Percentiles rank a stretch among this genome's conserved stretches.
Evolutionary conservation across 2,113 vertebrate genomes (phyloP).

Genomic region (Picathartes gymnocephalus): DNA sequence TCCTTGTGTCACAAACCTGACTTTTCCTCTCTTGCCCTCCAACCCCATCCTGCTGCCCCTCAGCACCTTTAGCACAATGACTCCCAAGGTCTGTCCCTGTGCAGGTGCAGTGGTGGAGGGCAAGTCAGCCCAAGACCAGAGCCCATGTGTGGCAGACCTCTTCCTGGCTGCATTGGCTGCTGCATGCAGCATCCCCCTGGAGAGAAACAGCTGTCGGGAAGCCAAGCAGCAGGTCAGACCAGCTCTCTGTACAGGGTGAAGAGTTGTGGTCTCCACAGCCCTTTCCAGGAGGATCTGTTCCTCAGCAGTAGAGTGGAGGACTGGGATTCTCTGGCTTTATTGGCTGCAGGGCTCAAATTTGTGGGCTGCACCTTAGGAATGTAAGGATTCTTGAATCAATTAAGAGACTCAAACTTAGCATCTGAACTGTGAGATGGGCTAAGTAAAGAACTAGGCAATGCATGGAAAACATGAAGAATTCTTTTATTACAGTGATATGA

Average conservation of each 20-base stretch:
- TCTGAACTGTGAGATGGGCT: neutral
- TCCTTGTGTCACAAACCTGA: neutral
- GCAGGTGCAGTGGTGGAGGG: constrained; percentile 34
- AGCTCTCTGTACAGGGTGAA: neutral
- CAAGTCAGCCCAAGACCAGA: constrained; percentile 14
- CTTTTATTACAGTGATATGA: neutral
- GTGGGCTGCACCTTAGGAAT: neutral
- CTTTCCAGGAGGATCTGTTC: neutral
- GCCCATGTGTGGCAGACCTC: constrained; percentile 1
- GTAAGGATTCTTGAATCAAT: neutral
- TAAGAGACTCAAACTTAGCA: neutral
- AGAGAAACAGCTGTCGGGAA: constrained; percentile 47
- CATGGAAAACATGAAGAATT: neutral
- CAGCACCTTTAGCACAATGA: neutral
- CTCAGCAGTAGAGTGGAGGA: neutral
- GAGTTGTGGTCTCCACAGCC: neutral
- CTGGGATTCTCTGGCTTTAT: neutral
- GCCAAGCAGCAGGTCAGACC: constrained; percentile 73
- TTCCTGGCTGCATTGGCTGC: constrained; percentile 62
- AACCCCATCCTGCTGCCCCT: neutral
- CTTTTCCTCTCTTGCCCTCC: neutral
- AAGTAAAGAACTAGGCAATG: neutral
- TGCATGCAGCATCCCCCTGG: constrained; percentile 60
- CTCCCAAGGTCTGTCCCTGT: neutral
- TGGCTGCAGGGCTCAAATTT: neutral